phyloP scores from a whole-genome alignment of 2,888 invertebrate genomes.

The Brenthis hecate region DNA sequence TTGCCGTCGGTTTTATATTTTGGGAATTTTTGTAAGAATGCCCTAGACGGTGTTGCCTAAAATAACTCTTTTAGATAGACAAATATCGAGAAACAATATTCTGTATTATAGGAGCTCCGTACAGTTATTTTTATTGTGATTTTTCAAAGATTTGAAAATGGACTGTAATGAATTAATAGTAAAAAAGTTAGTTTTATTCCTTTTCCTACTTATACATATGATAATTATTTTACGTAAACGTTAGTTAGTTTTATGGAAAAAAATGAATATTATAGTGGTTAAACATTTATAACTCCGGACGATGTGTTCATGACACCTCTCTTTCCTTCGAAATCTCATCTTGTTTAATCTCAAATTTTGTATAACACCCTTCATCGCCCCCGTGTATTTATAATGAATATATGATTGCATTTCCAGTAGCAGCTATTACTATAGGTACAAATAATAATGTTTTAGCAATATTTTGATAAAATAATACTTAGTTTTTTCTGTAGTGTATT shows the following conservation, averaged over 20 bases:
- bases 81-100: too few species aligned
- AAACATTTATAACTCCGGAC: slow-evolving; percentile 21
- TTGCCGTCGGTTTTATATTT: slow-evolving; percentile 1
- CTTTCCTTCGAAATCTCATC: slow-evolving; percentile 64
- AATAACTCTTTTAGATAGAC: neutral
- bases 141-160: too few species aligned
- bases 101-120: too few species aligned
- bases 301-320: slow-evolving; percentile 60
- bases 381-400: slow-evolving; percentile 31
- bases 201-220: too few species aligned
- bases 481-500: too few species aligned
- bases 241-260: neutral
- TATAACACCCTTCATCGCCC: slow-evolving; percentile 42
- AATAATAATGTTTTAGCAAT: neutral
- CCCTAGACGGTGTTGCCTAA: neutral
- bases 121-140: too few species aligned
- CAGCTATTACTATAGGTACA: neutral
- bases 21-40: slow-evolving; percentile 25
- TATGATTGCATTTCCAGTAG: slow-evolving; percentile 22
- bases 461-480: too few species aligned
- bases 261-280: neutral
- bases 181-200: too few species aligned
- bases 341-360: slow-evolving; percentile 41
- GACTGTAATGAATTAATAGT: too few species aligned
- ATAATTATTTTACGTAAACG: neutral